Evolutionary conservation across 1,140 invertebrate genomes (phyloP), one percentile per base, ranked within the genome.

Genomic region (Chrysoperla carnea): DNA sequence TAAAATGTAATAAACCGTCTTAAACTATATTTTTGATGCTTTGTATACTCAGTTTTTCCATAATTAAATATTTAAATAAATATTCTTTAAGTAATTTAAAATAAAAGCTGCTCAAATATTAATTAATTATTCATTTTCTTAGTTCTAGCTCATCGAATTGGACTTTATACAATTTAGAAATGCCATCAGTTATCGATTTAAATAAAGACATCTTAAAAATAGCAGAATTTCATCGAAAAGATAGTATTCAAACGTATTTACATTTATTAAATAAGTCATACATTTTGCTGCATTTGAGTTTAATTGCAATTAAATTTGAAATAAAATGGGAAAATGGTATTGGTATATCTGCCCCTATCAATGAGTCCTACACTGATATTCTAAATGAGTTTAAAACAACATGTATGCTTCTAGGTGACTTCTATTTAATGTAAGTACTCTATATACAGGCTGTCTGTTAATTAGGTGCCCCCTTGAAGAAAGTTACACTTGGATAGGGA

Each of bases 241-340:
- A 65, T 0, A 76, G 72, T 49, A 71, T 72, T 2, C 50, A 63
- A 36, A 78, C 75, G 0, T 81, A 81, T 50, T 61, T 69, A 31
- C 73, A 81, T 52, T 59, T 82, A 23, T 52, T 81, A 28, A 67
- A 68, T 45, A 78, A 82, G 55, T 77, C 72, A 11, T 75, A 78
- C 50, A 64, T 75, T 43, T 67, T 80, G 42, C 58, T 81, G 39
- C 61, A 68, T 40, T 61, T 68, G 12, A 52, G 60, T 0, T 60
- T 69, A 27, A 56, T 67, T 11, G 8, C n/a, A 33, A 9, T 11
- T 4, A 9, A 12, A 33, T 33, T 33, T 33, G n/a, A 33, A 33
- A 33, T 33, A 4, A 33, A 11, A 33, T 9, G 8, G n/a, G 31
- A 33, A 33, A 33, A 33, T 33, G 31, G 31, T 33, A 12, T 33